Evolutionary conservation across 2,797 vertebrate species (phyloP), one percentile per base, ranked within the genome.

Genomic region (Kryptopterus vitreolus): DNA sequence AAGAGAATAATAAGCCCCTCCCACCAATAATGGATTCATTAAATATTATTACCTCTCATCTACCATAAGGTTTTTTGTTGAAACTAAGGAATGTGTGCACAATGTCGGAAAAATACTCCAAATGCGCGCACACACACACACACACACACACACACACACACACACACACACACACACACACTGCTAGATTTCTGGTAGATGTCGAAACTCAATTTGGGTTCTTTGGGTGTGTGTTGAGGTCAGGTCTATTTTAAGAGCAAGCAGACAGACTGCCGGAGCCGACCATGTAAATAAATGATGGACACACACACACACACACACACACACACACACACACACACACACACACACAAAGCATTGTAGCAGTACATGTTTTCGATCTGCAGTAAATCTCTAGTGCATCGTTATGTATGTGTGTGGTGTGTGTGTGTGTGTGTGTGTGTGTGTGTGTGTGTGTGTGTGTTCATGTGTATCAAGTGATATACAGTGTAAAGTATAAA

Each of bases 181-280:
- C 2, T 35, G 22, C 20, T n/a, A 9, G 38, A 61, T 66, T 77
- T 61, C 31, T 77, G 31, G 76, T 65, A 55, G 76, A 35, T 66
- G 62, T 22, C 65, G 61, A 63, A 77, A 65, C 61, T 65, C 50
- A 35, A 38, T 66, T 55, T 65, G 70, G 82, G 89, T 78, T 48
- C 53, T 78, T n/a, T 73, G 77, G 83, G 87, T 90, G 88, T 91
- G 87, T 84, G 80, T 87, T 90, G 90, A 93, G 93, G 92, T 93
- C 92, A 92, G 86, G 88, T 89, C 92, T 94, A 93, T 94, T 94
- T 93, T 87, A 80, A 88, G 91, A 87, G 89, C 89, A 93, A 92
- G 91, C 93, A 90, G 87, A 74, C 91, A 92, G 93, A 92, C 91
- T 91, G 90, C 92, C 81, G 90, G 87, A 91, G 88, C 88, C 84